These are phyloP conservation scores for Salminus brasiliensis DNA, from an alignment of 2,113 vertebrate genomes.

Conservation along the genomic window DNA sequence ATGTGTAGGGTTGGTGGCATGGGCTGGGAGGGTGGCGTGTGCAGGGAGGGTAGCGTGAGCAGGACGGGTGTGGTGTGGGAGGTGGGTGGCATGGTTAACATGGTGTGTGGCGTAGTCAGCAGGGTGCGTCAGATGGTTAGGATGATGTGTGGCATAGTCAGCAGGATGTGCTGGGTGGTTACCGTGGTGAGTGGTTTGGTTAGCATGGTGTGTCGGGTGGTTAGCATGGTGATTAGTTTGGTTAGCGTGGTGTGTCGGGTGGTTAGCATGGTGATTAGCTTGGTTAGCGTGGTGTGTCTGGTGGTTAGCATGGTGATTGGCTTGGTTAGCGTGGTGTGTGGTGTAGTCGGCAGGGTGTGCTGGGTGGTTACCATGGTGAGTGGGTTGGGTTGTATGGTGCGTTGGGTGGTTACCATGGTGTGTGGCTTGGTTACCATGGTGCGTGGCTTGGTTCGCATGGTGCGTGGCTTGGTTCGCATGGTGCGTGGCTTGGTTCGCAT, in stretches of 20 bases:
- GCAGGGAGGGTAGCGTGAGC: neutral
- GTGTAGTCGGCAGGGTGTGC: neutral
- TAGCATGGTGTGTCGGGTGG: neutral
- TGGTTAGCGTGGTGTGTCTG: neutral
- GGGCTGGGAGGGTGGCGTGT: neutral
- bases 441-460: neutral
- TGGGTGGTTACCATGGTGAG: neutral
- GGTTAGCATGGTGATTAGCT: neutral
- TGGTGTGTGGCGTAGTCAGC: neutral
- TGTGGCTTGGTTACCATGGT: neutral
- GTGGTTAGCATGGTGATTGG: neutral
- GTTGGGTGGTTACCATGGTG: neutral
- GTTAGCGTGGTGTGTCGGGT: neutral
- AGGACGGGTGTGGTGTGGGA: neutral
- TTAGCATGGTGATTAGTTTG: neutral
- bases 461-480: neutral
- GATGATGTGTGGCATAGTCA: neutral
- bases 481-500: neutral
- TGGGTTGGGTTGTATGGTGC: neutral
- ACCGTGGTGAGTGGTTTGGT: neutral
- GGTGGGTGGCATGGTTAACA: neutral
- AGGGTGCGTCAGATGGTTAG: neutral
- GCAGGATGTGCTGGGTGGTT: neutral
- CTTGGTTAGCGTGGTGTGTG: neutral
- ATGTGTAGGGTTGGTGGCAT: too few species aligned